phyloP scores from a whole-genome alignment of 2,797 vertebrate genomes.

The Vultur gryphus region DNA sequence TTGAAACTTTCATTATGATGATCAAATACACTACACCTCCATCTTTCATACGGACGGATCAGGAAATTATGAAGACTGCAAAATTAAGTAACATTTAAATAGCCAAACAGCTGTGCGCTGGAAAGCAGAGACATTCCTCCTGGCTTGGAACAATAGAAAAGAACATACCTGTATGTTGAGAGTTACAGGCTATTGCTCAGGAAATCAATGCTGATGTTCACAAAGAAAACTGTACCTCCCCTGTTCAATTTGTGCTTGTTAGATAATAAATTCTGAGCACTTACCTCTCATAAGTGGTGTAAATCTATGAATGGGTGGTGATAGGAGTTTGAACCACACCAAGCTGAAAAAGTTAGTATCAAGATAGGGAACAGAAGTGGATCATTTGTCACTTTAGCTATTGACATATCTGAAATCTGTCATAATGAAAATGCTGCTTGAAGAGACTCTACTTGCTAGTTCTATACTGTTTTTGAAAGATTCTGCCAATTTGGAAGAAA shows the following conservation, averaged over 20 bases:
- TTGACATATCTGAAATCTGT: background rate
- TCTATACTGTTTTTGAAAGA: background rate
- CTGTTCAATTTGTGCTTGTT: background rate
- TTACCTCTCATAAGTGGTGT: background rate
- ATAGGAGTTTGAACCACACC: background rate
- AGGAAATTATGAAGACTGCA: background rate
- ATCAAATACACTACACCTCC: background rate
- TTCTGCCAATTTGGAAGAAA: background rate
- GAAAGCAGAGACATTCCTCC: background rate
- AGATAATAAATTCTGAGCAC: background rate
- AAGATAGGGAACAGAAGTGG: background rate
- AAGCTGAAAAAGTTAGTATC: background rate
- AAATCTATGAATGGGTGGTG: background rate
- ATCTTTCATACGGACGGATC: background rate
- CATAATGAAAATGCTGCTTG: background rate
- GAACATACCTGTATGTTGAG: background rate
- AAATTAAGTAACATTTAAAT: background rate
- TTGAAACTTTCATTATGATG: background rate
- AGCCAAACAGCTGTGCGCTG: background rate
- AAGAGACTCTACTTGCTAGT: background rate
- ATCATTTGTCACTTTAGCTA: background rate
- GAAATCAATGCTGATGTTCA: background rate
- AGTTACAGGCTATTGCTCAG: background rate
- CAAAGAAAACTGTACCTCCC: background rate
- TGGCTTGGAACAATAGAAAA: background rate